Evolutionary conservation across 2,797 vertebrate genomes (phyloP).

Genomic region (Pangasius macronema): DNA sequence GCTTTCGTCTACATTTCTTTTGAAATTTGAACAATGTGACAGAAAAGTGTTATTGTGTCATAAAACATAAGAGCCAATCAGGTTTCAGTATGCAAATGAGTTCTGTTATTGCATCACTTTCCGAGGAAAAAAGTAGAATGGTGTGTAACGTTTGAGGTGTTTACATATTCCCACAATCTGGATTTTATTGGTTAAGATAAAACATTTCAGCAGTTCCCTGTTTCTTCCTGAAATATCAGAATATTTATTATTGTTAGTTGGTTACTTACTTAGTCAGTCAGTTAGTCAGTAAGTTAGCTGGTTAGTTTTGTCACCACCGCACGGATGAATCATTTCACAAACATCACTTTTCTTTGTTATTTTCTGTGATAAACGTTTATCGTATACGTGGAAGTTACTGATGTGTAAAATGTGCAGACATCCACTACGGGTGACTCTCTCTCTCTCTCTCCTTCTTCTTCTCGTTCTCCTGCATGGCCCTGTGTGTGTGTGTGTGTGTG

Average conservation of each 20-base stretch:
- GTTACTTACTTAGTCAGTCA: not conserved
- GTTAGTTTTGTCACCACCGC: not conserved
- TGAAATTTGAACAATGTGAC: not conserved
- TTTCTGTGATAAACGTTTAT: not conserved
- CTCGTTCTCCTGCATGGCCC: not conserved
- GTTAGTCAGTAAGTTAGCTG: not conserved
- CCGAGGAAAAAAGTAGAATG: too few relatives aligned
- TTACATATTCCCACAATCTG: not conserved
- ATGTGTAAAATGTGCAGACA: not conserved
- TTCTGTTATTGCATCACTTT: not conserved
- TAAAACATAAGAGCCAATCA: not conserved
- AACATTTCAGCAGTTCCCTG: not conserved
- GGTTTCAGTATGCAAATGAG: not conserved
- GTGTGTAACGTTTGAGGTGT: not conserved
- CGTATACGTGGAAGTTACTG: not conserved
- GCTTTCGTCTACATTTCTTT: not conserved
- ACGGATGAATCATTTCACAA: not conserved
- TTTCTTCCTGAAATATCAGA: not conserved
- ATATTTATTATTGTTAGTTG: not conserved
- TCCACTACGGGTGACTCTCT: too few relatives aligned
- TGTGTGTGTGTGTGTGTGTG: constrained; percentile 2
- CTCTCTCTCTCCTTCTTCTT: not conserved
- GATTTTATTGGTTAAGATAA: not conserved
- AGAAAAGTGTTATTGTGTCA: not conserved
- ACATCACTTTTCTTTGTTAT: not conserved